Percentiles rank a stretch among this genome's conserved stretches.
phyloP scores from a whole-genome alignment of 1,140 invertebrate species.

The Drusus annulatus region DNA sequence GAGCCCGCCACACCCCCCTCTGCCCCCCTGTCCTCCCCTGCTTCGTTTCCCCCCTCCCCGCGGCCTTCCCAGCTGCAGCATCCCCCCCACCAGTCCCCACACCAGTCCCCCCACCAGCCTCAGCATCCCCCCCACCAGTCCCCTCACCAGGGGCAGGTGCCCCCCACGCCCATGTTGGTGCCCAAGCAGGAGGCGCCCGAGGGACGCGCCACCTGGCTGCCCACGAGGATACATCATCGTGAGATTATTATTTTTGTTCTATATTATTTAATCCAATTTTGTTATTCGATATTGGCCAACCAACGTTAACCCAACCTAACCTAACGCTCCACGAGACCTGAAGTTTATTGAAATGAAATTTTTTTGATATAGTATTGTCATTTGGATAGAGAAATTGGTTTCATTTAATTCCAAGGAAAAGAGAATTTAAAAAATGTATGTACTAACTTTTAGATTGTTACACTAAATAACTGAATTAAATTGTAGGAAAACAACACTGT shows the following conservation, averaged over 20 bases:
- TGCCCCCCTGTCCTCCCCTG: neutral
- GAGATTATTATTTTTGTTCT: conserved; percentile 65
- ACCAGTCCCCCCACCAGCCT: conserved; percentile 58
- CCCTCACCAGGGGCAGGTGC: conserved; percentile 61
- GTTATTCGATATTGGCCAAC: too few species aligned
- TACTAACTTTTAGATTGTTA: too few species aligned
- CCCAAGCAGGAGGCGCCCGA: conserved; percentile 68
- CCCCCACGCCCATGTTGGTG: conserved; percentile 61
- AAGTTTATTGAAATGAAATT: too few species aligned
- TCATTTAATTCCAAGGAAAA: too few species aligned
- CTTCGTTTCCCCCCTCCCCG: neutral
- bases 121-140: conserved; percentile 56
- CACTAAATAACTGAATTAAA: too few species aligned
- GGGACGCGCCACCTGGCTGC: conserved; percentile 72
- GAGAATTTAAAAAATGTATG: too few species aligned
- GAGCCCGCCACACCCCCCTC: neutral
- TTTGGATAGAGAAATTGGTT: too few species aligned
- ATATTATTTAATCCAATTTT: conserved; percentile 64
- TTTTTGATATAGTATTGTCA: too few species aligned
- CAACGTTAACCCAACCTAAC: too few species aligned
- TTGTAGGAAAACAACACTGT: too few species aligned
- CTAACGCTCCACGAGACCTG: too few species aligned
- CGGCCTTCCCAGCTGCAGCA: neutral
- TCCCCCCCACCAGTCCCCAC: neutral
- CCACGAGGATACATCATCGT: conserved; percentile 76